These are phyloP conservation scores for Scortum barcoo DNA, from an alignment of 2,113 vertebrate species.

Conservation along the genomic window DNA sequence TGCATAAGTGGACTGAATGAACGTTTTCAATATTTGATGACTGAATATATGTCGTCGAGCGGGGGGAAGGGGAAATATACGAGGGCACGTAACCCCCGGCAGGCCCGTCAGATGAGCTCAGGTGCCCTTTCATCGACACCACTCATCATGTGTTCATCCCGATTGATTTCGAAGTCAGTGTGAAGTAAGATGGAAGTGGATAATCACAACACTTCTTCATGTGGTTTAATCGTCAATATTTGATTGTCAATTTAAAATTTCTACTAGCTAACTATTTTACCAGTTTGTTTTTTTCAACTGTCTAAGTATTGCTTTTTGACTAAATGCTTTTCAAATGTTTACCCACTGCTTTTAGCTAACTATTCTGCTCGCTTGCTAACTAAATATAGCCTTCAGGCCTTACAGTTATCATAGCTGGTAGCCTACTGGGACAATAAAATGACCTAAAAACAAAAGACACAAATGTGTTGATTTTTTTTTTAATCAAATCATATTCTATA, in stretches of 20 bases:
- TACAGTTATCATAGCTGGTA: not conserved
- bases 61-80: conserved; percentile 5
- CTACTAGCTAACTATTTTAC: not conserved
- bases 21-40: conserved; percentile 60
- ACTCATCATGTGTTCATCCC: not conserved
- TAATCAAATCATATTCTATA: not conserved
- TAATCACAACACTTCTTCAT: too few relatives aligned
- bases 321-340: not conserved
- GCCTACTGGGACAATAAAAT: not conserved
- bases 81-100: not conserved
- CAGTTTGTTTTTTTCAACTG: not conserved
- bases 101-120: not conserved
- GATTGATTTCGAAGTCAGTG: not conserved
- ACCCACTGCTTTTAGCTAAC: not conserved
- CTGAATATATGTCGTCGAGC: conserved; percentile 23
- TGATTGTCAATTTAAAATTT: too few relatives aligned
- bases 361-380: not conserved
- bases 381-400: not conserved
- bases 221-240: too few relatives aligned
- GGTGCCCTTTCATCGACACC: not conserved
- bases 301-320: not conserved
- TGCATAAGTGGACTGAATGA: conserved; percentile 52
- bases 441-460: too few relatives aligned
- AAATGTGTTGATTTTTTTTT: too few relatives aligned
- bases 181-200: not conserved